phyloP scores from a whole-genome alignment of 30 jellyfish, hydroid and myxozoan species.

The Hydractinia echinata region DNA sequence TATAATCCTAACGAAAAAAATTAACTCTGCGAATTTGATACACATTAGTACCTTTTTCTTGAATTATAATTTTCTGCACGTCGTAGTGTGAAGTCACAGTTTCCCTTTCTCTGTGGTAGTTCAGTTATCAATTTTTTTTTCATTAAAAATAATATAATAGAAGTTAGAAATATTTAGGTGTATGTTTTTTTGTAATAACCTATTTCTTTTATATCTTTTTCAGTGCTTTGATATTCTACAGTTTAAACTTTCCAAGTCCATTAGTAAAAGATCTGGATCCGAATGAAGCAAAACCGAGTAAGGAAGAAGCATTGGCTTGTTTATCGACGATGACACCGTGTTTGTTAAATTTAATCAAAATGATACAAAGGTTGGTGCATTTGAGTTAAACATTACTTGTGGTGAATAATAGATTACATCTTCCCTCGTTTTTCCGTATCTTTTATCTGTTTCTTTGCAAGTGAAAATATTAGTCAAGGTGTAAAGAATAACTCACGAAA shows the following conservation, averaged over 20 bases:
- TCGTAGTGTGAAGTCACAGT: too few relatives aligned
- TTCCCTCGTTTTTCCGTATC: not conserved
- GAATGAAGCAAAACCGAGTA: conserved; percentile 39
- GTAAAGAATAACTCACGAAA: too few relatives aligned
- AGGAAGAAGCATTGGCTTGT: conserved; percentile 44
- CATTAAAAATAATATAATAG: too few relatives aligned
- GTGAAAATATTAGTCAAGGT: too few relatives aligned
- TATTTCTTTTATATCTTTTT: not conserved
- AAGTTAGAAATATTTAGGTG: not conserved
- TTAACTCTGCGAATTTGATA: too few relatives aligned
- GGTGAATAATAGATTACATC: not conserved
- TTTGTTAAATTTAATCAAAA: conserved; percentile 47
- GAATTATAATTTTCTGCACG: too few relatives aligned
- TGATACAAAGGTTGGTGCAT: conserved; percentile 53
- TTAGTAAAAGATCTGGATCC: conserved; percentile 30
- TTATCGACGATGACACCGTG: conserved; percentile 49
- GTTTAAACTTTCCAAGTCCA: conserved; percentile 78
- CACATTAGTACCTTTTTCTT: too few relatives aligned
- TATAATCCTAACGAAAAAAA: too few relatives aligned
- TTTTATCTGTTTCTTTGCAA: not conserved
- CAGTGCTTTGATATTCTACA: conserved; percentile 67
- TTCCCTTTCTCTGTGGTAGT: too few relatives aligned
- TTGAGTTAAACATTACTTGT: not conserved
- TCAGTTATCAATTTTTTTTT: too few relatives aligned
- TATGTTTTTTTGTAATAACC: not conserved